These are phyloP conservation scores for Anguilla anguilla DNA, from an alignment of 2,797 vertebrate species.

Conservation along the genomic window DNA sequence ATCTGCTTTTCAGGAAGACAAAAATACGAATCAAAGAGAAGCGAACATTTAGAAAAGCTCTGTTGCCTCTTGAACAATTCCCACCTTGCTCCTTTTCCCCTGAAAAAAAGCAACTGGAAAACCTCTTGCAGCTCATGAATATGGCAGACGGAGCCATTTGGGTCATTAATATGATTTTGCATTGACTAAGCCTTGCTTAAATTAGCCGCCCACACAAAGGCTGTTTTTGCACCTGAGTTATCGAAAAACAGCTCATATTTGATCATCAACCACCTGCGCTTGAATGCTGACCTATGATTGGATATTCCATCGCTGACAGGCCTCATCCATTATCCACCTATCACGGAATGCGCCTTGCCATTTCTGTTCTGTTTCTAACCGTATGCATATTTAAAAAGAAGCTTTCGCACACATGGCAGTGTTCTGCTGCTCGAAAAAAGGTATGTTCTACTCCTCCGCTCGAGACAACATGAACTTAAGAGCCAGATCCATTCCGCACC, in stretches of 20 bases:
- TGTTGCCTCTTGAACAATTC: conserved; percentile 30
- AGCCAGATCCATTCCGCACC: no score
- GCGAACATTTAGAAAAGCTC: conserved; percentile 13
- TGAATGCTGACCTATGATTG: background rate
- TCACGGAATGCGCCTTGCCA: background rate
- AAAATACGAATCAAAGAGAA: conserved; percentile 38
- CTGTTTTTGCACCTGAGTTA: conserved; percentile 58
- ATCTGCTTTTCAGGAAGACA: conserved; percentile 55
- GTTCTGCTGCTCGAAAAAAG: no score
- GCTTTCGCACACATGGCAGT: no score
- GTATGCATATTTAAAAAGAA: no score
- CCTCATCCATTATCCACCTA: background rate
- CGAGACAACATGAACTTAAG: no score
- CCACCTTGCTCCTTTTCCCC: background rate
- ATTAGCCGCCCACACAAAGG: conserved; percentile 73
- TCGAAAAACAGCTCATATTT: conserved; percentile 40
- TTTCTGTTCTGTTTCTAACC: no score
- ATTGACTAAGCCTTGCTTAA: conserved; percentile 67
- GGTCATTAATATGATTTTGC: conserved; percentile 77
- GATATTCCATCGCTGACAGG: background rate
- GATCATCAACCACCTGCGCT: background rate
- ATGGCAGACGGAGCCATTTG: conserved; percentile 71
- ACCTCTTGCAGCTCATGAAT: conserved; percentile 67
- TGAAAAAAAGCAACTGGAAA: conserved; percentile 31
- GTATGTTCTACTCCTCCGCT: no score